Base-by-base conservation (phyloP, 2,888 invertebrate species). In the Acleris laterana region DNA sequence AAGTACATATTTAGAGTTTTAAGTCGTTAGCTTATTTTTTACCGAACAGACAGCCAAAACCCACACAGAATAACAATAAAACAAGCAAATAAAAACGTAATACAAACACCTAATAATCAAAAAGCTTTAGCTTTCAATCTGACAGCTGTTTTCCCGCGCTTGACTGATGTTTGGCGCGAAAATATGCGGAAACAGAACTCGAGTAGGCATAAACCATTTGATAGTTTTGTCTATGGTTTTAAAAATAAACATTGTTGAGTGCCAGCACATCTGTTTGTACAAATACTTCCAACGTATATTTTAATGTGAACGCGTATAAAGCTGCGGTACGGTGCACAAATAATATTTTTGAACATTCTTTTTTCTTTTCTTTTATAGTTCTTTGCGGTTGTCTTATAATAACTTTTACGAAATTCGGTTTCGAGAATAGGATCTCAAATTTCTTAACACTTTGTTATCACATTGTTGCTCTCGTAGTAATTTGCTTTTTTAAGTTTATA, bases 211-310 rank as follows among this genome's bases (percentile, higher is more conserved):
- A 61, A 65, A 65, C 50, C 50, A 62, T 66, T 59, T 49, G 61
- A 62, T 52, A 59, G 51, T 52, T 56, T 55, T 55, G 59, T 65
- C 61, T 66, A 62, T 62, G 66, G 51, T 66, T 66, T 57, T 57
- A 66, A 62, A 66, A 62, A 66, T 66, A 66, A 65, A 65, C 55
- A 25, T 44, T 7, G 38, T 16, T 50, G 52, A 66, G 62, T 57
- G 66, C 62, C 66, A 66, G 57, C 22, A 61, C 65, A 61, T 65
- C 56, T 61, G 60, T 57, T 56, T 65, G 60, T 65, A 61, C 38
- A 49, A 44, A 52, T 62, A 57, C 50, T 50, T 62, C 60, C 44
- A 56, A 65, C 55, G 38, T 28, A 52, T 57, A 49, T 60, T 65
- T 65, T 53, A 60, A 60, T 55, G 60, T 20, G 11, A 51, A 42